Evolutionary conservation across 2,888 invertebrate genomes (phyloP).

Genomic region (Brenthis hecate): DNA sequence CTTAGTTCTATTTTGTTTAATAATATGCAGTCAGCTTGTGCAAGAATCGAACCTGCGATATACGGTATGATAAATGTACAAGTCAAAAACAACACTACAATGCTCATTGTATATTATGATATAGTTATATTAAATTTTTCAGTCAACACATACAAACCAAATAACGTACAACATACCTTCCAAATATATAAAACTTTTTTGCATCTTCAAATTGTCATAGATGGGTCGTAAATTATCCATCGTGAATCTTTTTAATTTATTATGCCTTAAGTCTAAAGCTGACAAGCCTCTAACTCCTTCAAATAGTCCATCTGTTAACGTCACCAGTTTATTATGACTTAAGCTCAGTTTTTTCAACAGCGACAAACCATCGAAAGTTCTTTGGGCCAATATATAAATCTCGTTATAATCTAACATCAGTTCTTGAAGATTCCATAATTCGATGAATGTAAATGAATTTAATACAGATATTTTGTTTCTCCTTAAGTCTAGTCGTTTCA

Average conservation of each 20-base stretch:
- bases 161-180: conserved; percentile 83
- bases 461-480: conserved; percentile 88
- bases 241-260: conserved; percentile 88
- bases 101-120: no score
- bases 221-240: conserved; percentile 89
- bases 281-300: conserved; percentile 87
- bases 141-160: neutral
- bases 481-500: conserved; percentile 88
- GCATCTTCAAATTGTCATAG: conserved; percentile 88
- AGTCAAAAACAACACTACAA: no score
- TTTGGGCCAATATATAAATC: conserved; percentile 87
- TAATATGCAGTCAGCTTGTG: no score
- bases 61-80: no score
- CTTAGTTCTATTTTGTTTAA: no score
- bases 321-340: conserved; percentile 88
- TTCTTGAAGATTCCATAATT: conserved; percentile 87
- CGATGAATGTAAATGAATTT: conserved; percentile 90
- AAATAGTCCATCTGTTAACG: conserved; percentile 86
- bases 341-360: conserved; percentile 87
- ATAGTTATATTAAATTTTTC: neutral
- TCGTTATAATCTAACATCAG: conserved; percentile 87
- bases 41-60: no score
- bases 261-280: conserved; percentile 89
- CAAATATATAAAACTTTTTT: conserved; percentile 87
- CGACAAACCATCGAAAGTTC: conserved; percentile 89